phyloP scores from a whole-genome alignment of 1,140 invertebrate species.

The Galendromus occidentalis region DNA sequence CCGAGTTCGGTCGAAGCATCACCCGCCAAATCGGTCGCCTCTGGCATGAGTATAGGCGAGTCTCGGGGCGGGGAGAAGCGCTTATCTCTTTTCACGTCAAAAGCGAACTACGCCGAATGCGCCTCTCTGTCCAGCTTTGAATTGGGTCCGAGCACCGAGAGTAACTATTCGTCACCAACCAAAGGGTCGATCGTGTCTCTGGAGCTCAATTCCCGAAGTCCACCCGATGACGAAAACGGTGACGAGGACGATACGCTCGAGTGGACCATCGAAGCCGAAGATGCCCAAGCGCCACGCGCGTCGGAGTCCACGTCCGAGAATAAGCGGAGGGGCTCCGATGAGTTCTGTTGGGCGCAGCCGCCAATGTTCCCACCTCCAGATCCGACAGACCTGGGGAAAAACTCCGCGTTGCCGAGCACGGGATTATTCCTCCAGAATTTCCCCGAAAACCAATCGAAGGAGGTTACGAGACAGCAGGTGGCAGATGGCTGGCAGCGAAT shows the following conservation, averaged over 20 bases:
- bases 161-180: not conserved
- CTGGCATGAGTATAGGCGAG: not conserved
- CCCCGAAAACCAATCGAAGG: not conserved
- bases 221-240: not conserved
- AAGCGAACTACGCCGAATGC: not conserved
- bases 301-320: not conserved
- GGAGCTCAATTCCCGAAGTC: not conserved
- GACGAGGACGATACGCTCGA: conserved; percentile 1
- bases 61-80: not conserved
- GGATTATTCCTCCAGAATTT: not conserved
- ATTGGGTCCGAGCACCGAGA: not conserved
- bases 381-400: not conserved
- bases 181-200: not conserved
- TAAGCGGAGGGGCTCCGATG: not conserved
- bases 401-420: not conserved
- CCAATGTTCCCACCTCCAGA: conserved; percentile 3
- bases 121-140: conserved; percentile 2
- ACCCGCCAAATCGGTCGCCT: not conserved
- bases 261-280: not conserved
- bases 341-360: conserved; percentile 9
- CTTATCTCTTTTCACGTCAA: not conserved
- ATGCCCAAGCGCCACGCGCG: not conserved
- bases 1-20: not conserved
- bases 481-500: not conserved
- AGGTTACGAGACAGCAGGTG: not conserved